These are phyloP conservation scores for Mythimna loreyi DNA, from an alignment of 2,888 invertebrate genomes.

Conservation along the genomic window DNA sequence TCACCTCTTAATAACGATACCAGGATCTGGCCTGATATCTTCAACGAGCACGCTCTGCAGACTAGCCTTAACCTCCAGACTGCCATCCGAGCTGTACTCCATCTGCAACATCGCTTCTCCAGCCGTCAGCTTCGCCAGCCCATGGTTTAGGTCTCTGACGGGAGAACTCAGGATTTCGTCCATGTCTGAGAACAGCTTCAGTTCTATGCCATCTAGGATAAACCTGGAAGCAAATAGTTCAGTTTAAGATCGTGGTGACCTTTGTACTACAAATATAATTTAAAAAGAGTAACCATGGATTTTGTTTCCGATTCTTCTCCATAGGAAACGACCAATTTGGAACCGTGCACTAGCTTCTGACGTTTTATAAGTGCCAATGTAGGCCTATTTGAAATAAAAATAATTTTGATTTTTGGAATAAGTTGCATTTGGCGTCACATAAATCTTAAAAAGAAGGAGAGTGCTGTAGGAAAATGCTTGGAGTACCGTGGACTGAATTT, in stretches of 20 bases:
- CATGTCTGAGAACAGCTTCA: slow-evolving; percentile 93
- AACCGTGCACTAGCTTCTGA: too few species aligned
- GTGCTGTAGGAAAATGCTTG: too few species aligned
- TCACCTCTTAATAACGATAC: slow-evolving; percentile 91
- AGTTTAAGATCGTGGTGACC: background rate
- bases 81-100: slow-evolving; percentile 93
- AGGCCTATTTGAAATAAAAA: too few species aligned
- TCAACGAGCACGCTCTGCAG: slow-evolving; percentile 93
- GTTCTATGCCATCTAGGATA: slow-evolving; percentile 93
- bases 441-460: background rate
- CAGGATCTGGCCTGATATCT: slow-evolving; percentile 93
- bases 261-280: background rate
- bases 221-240: slow-evolving; percentile 76
- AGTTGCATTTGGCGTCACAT: background rate
- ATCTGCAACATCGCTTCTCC: slow-evolving; percentile 92
- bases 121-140: slow-evolving; percentile 93
- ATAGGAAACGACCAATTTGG: too few species aligned
- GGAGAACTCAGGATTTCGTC: slow-evolving; percentile 94
- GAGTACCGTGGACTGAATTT: too few species aligned
- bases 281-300: too few species aligned
- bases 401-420: too few species aligned
- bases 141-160: slow-evolving; percentile 93
- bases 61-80: slow-evolving; percentile 93
- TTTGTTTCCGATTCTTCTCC: too few species aligned
- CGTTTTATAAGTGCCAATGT: too few species aligned